Evolutionary conservation across 1,140 invertebrate species (phyloP), one percentile per base, ranked within the genome.

Genomic region (Drosophila carrolli): DNA sequence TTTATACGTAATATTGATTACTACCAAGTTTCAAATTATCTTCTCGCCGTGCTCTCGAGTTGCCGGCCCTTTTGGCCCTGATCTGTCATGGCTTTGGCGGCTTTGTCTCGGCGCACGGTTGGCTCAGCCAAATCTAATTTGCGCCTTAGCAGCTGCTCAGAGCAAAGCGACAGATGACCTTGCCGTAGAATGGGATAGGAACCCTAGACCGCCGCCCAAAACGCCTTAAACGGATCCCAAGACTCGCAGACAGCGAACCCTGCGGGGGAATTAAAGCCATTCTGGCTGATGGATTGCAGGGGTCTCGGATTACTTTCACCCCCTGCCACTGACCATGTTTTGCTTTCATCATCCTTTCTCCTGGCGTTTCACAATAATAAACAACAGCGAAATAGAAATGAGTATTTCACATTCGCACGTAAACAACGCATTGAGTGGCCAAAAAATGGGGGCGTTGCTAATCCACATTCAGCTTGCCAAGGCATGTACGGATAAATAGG

Each of bases 341-440:
- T 50, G 65, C 65, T 50, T 71, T 74, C 60, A 75, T 85, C 80
- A 78, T 75, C 73, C 73, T 86, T 75, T 85, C 44, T 48, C 35
- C 59, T 53, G 67, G 56, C 79, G 65, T 46, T 50, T 14, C 62
- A 55, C 62, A 65, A 58, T 58, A 70, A 71, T 71, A 71, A 71
- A 71, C 68, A 72, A 72, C 44, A 13, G 53, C 67, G 66, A 71
- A 72, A 71, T 68, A 60, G 61, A 81, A 79, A 79, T 76, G 79
- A 70, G 83, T 79, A 83, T 88, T 84, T 81, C 77, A 74, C 67
- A 81, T 77, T 88, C 72, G 76, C 83, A 88, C 83, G 83, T 83
- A 76, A 89, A 79, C 71, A 79, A 67, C 59, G 51, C 80, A 86
- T 86, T 86, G 75, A 75, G 61, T 61, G 56, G 63, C 68, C 61